Evolutionary conservation across 2,113 vertebrate species (phyloP).

Genomic region (Phoenicopterus ruber): DNA sequence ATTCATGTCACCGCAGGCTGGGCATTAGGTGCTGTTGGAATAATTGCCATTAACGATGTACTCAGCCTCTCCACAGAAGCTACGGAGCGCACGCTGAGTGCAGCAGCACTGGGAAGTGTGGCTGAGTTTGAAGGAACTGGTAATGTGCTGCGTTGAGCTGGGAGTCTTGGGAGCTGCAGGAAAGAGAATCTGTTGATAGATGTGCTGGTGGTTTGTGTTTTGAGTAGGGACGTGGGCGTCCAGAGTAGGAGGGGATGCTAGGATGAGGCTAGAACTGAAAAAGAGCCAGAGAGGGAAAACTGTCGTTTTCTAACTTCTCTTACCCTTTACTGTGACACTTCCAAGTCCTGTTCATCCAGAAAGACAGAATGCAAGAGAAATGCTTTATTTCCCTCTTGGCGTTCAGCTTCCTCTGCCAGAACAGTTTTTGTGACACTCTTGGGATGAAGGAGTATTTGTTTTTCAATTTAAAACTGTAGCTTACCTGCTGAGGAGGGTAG

Average conservation of each 20-base stretch:
- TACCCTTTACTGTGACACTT: neutral
- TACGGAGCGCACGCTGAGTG: fast-evolving
- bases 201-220: neutral
- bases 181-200: neutral
- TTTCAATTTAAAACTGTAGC: neutral
- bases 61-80: neutral
- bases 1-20: neutral
- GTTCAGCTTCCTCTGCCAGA: neutral
- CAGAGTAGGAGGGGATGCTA: neutral
- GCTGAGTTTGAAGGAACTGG: neutral
- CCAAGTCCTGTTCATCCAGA: neutral
- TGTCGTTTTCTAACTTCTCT: neutral
- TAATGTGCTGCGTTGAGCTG: neutral
- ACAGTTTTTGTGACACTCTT: neutral
- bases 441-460: neutral
- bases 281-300: neutral
- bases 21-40: neutral
- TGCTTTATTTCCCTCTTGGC: neutral
- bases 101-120: neutral
- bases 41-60: neutral
- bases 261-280: neutral
- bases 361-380: neutral
- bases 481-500: neutral
- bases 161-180: neutral
- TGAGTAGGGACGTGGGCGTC: neutral